phyloP scores from a whole-genome alignment of 2,113 vertebrate species.

The Ariopsis seemanni region DNA sequence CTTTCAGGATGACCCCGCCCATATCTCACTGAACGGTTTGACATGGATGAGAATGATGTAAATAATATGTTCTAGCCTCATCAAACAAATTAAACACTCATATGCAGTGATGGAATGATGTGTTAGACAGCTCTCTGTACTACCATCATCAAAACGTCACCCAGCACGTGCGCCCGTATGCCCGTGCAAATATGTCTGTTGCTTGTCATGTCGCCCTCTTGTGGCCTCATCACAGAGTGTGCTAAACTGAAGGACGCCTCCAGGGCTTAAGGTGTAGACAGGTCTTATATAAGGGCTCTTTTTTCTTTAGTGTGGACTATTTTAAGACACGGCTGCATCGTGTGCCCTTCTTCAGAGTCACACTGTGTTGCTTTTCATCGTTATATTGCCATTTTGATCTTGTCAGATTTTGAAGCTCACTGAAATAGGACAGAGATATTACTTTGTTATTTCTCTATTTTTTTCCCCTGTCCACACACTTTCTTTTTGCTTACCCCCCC shows the following conservation, averaged over 20 bases:
- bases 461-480: neutral
- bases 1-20: neutral
- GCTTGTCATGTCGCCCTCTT: conserved; percentile 58
- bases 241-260: conserved; percentile 36
- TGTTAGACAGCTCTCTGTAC: neutral
- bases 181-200: neutral
- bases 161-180: neutral
- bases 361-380: neutral
- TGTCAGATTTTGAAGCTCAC: neutral
- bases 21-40: neutral
- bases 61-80: neutral
- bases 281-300: conserved; percentile 67
- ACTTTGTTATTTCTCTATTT: neutral
- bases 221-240: conserved; percentile 56
- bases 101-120: neutral
- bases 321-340: conserved; percentile 65
- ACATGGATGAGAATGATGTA: neutral
- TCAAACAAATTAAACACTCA: neutral
- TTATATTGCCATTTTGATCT: conserved; percentile 12
- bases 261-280: conserved; percentile 71
- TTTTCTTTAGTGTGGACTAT: conserved; percentile 57
- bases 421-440: neutral
- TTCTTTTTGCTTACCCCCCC: neutral
- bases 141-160: neutral
- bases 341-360: conserved; percentile 45